Percentiles rank a stretch among this genome's conserved stretches.
Evolutionary conservation across 1,140 invertebrate genomes (phyloP).

Genomic region (Fragariocoptes setiger): DNA sequence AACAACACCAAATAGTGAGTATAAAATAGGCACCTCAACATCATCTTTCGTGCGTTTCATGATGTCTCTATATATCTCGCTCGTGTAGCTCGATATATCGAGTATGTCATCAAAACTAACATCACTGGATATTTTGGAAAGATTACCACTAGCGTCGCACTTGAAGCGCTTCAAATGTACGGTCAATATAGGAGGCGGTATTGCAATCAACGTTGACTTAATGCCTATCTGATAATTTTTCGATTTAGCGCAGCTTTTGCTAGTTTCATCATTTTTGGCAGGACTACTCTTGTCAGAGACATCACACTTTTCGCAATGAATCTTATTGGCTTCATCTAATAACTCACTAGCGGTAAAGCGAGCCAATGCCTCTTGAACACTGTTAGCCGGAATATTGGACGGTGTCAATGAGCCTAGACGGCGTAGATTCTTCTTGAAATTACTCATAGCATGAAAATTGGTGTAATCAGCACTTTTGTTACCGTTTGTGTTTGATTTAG

Average conservation of each 20-base stretch:
- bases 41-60: slow-evolving; percentile 19
- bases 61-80: slow-evolving; percentile 13
- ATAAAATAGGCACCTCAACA: slow-evolving; percentile 33
- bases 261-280: too few relatives aligned
- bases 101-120: slow-evolving; percentile 57
- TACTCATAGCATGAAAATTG: not conserved
- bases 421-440: not conserved
- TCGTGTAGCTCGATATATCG: slow-evolving; percentile 66
- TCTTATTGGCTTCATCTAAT: slow-evolving; percentile 62
- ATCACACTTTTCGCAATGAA: slow-evolving; percentile 63
- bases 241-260: slow-evolving; percentile 27
- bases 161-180: slow-evolving; percentile 56
- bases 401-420: not conserved
- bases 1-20: slow-evolving; percentile 72
- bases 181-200: slow-evolving; percentile 65
- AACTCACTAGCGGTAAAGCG: slow-evolving; percentile 64
- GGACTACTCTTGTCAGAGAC: too few relatives aligned
- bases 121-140: slow-evolving; percentile 44
- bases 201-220: slow-evolving; percentile 61
- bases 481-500: not conserved
- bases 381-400: not conserved
- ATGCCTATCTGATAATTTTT: slow-evolving; percentile 56
- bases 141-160: slow-evolving; percentile 15
- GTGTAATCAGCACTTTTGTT: slow-evolving; percentile 1
- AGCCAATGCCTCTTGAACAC: slow-evolving; percentile 22